These are phyloP conservation scores for Chalcis sispes DNA, from an alignment of 2,888 invertebrate genomes.

Conservation along the genomic window DNA sequence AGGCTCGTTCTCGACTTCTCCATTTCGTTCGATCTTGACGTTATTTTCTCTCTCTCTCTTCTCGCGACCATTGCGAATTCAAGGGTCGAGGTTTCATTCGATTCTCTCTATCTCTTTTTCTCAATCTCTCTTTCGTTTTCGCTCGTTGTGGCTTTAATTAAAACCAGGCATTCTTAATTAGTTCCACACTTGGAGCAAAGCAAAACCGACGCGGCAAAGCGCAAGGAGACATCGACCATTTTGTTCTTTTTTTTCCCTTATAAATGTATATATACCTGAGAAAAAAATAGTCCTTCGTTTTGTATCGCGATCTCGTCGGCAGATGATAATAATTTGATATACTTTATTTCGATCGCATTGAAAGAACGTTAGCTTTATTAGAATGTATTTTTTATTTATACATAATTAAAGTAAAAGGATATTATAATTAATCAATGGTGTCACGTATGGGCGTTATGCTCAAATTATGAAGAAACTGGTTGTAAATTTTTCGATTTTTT, in stretches of 20 bases:
- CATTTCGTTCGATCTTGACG: background rate
- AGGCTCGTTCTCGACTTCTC: no score
- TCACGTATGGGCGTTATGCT: constrained; percentile 33
- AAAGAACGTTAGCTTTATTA: constrained; percentile 1
- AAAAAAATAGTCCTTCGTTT: constrained; percentile 11
- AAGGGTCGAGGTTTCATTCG: constrained; percentile 62
- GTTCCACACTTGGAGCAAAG: constrained; percentile 40
- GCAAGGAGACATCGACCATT: constrained; percentile 7
- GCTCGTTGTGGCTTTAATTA: constrained; percentile 68
- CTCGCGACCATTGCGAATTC: constrained; percentile 52
- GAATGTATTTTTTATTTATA: no score
- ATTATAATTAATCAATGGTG: constrained; percentile 54
- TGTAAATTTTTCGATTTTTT: background rate
- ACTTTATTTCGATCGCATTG: constrained; percentile 30
- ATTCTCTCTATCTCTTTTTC: no score
- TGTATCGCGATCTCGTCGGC: constrained; percentile 32
- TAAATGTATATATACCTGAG: constrained; percentile 13
- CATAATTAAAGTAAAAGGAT: constrained; percentile 41
- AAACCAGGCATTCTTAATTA: constrained; percentile 63
- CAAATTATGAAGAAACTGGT: constrained; percentile 31
- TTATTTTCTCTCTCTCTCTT: constrained; percentile 24
- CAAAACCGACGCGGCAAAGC: constrained; percentile 33
- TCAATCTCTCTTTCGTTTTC: no score
- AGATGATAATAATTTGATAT: constrained; percentile 2
- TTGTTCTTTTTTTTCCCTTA: background rate